These are phyloP conservation scores for Sitophilus oryzae DNA, from an alignment of 1,140 invertebrate species.

Conservation along the genomic window DNA sequence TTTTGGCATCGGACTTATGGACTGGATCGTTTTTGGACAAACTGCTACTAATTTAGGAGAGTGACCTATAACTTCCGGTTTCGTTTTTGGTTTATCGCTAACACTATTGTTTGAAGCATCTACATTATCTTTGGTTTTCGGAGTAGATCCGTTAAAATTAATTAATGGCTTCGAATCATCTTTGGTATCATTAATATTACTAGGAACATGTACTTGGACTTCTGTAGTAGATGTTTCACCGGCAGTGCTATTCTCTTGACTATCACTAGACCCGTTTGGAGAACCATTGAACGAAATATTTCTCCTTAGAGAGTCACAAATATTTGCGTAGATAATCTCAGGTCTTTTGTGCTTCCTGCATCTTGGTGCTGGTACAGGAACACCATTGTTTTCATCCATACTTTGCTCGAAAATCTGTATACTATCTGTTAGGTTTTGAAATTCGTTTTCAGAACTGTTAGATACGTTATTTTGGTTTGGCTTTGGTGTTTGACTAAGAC, in stretches of 20 bases:
- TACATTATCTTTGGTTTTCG: background rate
- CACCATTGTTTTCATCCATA: constrained; percentile 17
- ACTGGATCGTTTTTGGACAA: constrained; percentile 19
- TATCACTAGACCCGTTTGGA: constrained; percentile 26
- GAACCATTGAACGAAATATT: constrained; percentile 6
- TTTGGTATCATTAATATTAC: constrained; percentile 6
- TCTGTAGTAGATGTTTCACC: constrained; percentile 26
- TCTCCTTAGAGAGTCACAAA: constrained; percentile 23
- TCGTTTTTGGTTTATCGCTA: background rate
- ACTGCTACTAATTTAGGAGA: constrained; percentile 26
- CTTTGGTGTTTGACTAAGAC: constrained; percentile 19
- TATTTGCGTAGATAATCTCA: constrained; percentile 36
- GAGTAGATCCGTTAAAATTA: too few species aligned
- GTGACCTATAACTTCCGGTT: constrained; percentile 14
- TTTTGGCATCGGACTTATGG: constrained; percentile 7
- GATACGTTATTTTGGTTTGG: too few species aligned
- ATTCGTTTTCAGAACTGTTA: constrained; percentile 14
- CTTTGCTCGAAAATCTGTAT: constrained; percentile 40
- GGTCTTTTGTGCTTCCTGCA: constrained; percentile 34
- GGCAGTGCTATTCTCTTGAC: constrained; percentile 18
- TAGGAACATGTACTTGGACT: constrained; percentile 29
- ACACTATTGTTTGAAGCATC: background rate
- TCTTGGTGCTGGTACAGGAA: constrained; percentile 38
- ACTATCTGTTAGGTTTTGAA: constrained; percentile 37
- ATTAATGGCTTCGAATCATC: background rate